Base-by-base conservation (phyloP, 1,140 invertebrate species). In the Gonioctena quinquepunctata region DNA sequence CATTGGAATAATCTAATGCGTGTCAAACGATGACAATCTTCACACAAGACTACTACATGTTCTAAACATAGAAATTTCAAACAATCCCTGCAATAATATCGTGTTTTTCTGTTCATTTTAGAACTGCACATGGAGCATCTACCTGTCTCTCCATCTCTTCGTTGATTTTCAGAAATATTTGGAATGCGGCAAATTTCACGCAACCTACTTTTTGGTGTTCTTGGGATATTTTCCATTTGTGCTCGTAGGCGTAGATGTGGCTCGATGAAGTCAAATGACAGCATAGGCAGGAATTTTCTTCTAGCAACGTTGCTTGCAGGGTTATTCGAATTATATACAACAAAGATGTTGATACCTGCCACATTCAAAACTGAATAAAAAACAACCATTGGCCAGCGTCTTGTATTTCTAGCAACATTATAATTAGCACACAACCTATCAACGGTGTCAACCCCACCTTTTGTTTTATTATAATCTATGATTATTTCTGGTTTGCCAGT, bases 401-500 rank as follows among this genome's bases (percentile, higher is more conserved):
- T 49, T 13, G 68, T 65, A 6, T 11, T 50, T 64, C 62, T 26
- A 27, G 62, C 62, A 65, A 21, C 33, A 21, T 70, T 70, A 11
- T 65, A 70, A 19, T 25, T 42, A 5, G 42, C 61, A 22, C 28
- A 70, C n/a, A 70, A 26, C 27, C 56, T 25, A 28, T 70, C 68
- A 13, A 65, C 27, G 11, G 23, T 42, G 28, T 65, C 61, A 3
- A 70, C 59, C 54, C 59, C 61, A 16, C 48, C 42, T 25, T 70
- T 70, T 52, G 56, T 65, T 28, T 19, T 13, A 57, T 65, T 70
- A 27, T 64, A 70, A 49, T 57, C n/a, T 42, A 26, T 25, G 49
- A 70, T 65, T 13, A 25, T 79, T 69, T 83, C 77, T 50, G 83
- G 79, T 66, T 56, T 66, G 50, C 61, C 77, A 69, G 63, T 79